These are phyloP conservation scores for Gyrodactylus bullatarudis DNA, from an alignment of 1,140 invertebrate genomes.

Conservation along the genomic window DNA sequence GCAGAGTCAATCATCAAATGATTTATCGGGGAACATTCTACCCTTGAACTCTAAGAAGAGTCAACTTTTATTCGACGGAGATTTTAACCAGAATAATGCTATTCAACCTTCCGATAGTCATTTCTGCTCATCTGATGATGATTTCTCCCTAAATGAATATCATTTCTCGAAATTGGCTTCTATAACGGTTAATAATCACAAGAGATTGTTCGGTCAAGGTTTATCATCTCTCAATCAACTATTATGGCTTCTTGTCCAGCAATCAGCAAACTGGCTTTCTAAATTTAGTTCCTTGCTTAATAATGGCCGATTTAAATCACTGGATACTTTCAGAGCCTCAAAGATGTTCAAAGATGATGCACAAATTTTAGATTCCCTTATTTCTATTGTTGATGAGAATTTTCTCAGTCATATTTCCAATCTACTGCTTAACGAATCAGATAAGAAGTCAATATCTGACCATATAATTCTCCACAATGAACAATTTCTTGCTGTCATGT, in stretches of 20 bases:
- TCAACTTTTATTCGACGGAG: background rate
- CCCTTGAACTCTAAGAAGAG: background rate
- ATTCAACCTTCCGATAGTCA: background rate
- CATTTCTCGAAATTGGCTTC: background rate
- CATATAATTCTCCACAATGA: background rate
- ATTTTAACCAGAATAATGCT: background rate
- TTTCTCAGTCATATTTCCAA: too few species aligned
- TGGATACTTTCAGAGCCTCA: background rate
- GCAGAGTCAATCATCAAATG: background rate
- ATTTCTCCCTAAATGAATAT: background rate
- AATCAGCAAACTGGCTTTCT: background rate
- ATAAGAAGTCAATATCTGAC: background rate
- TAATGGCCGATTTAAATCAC: background rate
- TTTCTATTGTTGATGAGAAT: too few species aligned
- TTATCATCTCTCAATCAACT: background rate
- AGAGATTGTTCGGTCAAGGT: background rate
- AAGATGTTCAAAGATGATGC: background rate
- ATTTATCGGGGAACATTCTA: too few species aligned
- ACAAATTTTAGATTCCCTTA: background rate
- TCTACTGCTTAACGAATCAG: background rate
- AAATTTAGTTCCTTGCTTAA: background rate
- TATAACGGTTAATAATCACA: background rate
- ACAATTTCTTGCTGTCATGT: background rate
- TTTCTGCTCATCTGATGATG: background rate
- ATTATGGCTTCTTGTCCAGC: background rate